Base-by-base conservation (phyloP, 2,888 invertebrate species). In the Galeruca laticollis region DNA sequence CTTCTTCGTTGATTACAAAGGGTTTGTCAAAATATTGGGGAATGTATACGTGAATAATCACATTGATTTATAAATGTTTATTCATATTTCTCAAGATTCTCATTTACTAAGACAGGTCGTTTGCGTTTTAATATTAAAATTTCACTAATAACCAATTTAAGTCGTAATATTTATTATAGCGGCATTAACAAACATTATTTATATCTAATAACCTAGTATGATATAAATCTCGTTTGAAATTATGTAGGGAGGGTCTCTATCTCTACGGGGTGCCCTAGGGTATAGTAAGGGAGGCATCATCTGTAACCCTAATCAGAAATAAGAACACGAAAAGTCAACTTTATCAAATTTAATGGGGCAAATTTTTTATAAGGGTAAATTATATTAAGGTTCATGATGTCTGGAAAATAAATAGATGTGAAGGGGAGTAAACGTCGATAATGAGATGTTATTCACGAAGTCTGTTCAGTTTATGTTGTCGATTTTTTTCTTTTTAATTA, bases 71-170 rank as follows among this genome's bases (percentile, higher is more conserved):
- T n/a, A n/a, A n/a, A n/a, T n/a, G n/a, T n/a, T n/a, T n/a, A n/a
- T n/a, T n/a, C n/a, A n/a, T n/a, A n/a, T n/a, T n/a, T n/a, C n/a
- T n/a, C n/a, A n/a, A n/a, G n/a, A n/a, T n/a, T n/a, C n/a, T n/a
- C n/a, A n/a, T n/a, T n/a, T n/a, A n/a, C n/a, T n/a, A n/a, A n/a
- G n/a, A n/a, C n/a, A n/a, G n/a, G n/a, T n/a, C n/a, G n/a, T n/a
- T n/a, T n/a, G n/a, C n/a, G n/a, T n/a, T n/a, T n/a, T n/a, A n/a
- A n/a, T n/a, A n/a, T n/a, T n/a, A n/a, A n/a, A n/a, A n/a, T n/a
- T n/a, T n/a, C n/a, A 72, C 69, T 72, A 69, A 72, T 72, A 66
- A 66, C 63, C 68, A 72, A 72, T 72, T 70, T 70, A 9, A 60
- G 60, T 20, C 52, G 26, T 13, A 61, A 63, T 70, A 67, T 70